Base-by-base conservation (phyloP, 2,113 vertebrate species). In the Rhea americana region DNA sequence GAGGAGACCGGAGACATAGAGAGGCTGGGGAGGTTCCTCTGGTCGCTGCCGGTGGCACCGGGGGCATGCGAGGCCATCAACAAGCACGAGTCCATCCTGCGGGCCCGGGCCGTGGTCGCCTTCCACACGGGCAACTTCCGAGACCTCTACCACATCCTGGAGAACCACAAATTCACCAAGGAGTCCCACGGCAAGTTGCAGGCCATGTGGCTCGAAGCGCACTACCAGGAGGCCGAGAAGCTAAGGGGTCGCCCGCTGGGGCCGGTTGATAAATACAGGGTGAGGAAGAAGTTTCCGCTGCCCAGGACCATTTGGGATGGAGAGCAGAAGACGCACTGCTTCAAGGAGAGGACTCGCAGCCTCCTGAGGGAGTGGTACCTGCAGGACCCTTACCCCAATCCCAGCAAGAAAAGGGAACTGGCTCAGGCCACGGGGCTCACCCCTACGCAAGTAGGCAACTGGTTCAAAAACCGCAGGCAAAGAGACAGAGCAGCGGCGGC, bases 81-180 rank as follows among this genome's bases (percentile, higher is more conserved):
- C 99, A 99, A 99, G 96, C 99, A 99, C 97, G 99, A 99, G 97
- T 99, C 99, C 93, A 99, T 99, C 97, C 99, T 99, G 94, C 98
- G 99, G 70, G 99, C 99, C 97, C 98, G 99, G 90, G 99, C 99
- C 67, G 99, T 99, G 85, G 99, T 99, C 90, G 99, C 99, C 93
- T 99, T 99, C 97, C 99, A 99, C 98, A 99, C 99, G 58, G 99
- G 99, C 97, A 99, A 99, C 98, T 99, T 99, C 98, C 98, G 99
- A 97, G 99, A 99, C 98, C 98, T 99, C 80, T 99, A 99, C 97
- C 99, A 99, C 98, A 99, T 99, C 98, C 97, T 99, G 98, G 99
- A 99, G 98, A 99, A 99, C 98, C 99, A 99, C 98, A 99, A 99
- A 98, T 99, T 99, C 98, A 99, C 99, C 97, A 99, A 99, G 98